Conservation (phyloP, 2,888 invertebrate species). For the Pilophorus perplexus region DNA sequence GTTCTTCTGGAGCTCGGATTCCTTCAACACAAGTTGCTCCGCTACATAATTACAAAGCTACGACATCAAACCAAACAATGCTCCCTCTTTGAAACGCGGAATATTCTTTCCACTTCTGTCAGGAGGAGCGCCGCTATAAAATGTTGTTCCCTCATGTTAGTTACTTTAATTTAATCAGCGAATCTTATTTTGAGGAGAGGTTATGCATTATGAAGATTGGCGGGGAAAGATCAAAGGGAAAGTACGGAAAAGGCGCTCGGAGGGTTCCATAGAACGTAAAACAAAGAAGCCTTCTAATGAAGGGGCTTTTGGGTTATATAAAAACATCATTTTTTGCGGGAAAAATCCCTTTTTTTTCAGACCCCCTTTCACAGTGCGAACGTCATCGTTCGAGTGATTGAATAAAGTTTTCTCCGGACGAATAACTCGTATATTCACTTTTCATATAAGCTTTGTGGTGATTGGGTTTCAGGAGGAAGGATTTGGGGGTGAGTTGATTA, state of each 20-base stretch:
- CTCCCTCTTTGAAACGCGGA: too few relatives aligned
- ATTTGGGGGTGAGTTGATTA: too few relatives aligned
- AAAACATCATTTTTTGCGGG: background rate
- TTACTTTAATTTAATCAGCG: background rate
- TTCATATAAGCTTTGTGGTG: too few relatives aligned
- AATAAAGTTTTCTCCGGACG: too few relatives aligned
- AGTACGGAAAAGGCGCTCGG: background rate
- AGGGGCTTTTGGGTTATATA: background rate
- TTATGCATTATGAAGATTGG: background rate
- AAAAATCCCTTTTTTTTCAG: background rate
- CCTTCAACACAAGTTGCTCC: too few relatives aligned
- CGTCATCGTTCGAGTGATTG: background rate
- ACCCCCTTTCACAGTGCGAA: background rate
- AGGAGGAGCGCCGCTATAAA: too few relatives aligned
- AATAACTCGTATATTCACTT: too few relatives aligned
- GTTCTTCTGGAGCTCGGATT: too few relatives aligned
- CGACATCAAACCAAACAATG: too few relatives aligned
- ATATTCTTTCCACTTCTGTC: too few relatives aligned
- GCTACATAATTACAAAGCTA: too few relatives aligned
- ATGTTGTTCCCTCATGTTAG: background rate
- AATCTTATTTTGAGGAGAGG: background rate
- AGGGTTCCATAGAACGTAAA: background rate
- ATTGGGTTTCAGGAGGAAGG: too few relatives aligned
- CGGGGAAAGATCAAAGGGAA: background rate
- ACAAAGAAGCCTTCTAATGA: background rate